A percentile compares a stretch with the other conserved stretches of the same genome.
Evolutionary conservation across 2,797 vertebrate species (phyloP).

Genomic region (Urocyon cinereoargenteus): DNA sequence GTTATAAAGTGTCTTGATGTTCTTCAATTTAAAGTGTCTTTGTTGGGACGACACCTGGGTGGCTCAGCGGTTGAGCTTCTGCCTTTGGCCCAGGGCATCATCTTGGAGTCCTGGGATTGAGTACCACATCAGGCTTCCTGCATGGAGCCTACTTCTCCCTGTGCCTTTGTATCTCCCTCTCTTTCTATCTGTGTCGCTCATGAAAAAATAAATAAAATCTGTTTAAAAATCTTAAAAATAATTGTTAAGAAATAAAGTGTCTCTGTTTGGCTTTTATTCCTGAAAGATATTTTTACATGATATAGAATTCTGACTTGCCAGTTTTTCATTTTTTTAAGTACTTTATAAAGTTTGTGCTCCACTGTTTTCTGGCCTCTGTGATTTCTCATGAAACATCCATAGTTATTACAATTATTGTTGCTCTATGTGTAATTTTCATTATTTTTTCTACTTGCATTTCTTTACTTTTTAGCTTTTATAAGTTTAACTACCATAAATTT

Average conservation of each 20-base stretch:
- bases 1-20: not conserved
- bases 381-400: not conserved
- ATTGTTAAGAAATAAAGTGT: not conserved
- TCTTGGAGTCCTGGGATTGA: no score
- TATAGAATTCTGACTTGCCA: not conserved
- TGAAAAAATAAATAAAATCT: no score
- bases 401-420: not conserved
- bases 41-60: not conserved
- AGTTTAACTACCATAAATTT: not conserved
- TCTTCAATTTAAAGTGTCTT: not conserved
- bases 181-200: no score
- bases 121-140: no score
- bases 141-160: no score
- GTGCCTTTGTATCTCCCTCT: no score
- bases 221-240: no score
- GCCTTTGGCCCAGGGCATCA: no score
- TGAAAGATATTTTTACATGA: not conserved
- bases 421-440: no score
- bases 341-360: not conserved
- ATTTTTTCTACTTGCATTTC: not conserved
- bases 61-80: no score
- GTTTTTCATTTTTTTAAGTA: not conserved
- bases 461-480: not conserved
- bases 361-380: not conserved
- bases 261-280: not conserved